Evolutionary conservation across 2,113 vertebrate species (phyloP).

Genomic region (Plestiodon gilberti): DNA sequence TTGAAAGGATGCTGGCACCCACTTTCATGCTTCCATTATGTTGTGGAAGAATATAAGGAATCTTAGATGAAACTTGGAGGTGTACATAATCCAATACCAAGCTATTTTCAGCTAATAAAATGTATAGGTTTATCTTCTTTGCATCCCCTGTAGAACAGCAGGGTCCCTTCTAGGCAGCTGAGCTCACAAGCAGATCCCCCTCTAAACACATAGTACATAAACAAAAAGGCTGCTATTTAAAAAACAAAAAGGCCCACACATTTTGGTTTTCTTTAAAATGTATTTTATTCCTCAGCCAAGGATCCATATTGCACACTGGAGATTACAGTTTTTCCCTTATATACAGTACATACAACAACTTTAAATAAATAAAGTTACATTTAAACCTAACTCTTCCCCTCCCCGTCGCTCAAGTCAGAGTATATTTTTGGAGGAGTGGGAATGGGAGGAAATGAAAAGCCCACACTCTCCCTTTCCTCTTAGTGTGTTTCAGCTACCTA

Average conservation of each 20-base stretch:
- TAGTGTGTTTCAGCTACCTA: conserved; percentile 9
- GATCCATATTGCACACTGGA: conserved; percentile 65
- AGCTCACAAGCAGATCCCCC: neutral
- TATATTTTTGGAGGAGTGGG: neutral
- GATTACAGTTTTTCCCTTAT: conserved; percentile 45
- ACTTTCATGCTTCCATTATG: neutral
- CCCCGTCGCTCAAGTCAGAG: neutral
- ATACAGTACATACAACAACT: conserved; percentile 51
- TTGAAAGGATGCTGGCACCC: neutral
- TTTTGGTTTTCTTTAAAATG: conserved; percentile 22
- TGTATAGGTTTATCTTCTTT: neutral
- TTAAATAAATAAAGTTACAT: conserved; percentile 65
- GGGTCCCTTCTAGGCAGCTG: neutral
- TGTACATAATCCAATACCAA: neutral
- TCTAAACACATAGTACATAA: neutral
- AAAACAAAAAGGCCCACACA: neutral
- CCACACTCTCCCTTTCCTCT: neutral
- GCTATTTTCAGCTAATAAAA: neutral
- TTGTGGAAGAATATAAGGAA: neutral
- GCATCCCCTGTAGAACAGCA: neutral
- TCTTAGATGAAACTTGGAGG: neutral
- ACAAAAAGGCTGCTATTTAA: neutral
- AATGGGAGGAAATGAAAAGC: neutral
- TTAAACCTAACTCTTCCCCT: neutral
- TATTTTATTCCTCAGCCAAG: conserved; percentile 64